Base-by-base conservation (phyloP, 2,797 vertebrate species). In the Caiman crocodilus region DNA sequence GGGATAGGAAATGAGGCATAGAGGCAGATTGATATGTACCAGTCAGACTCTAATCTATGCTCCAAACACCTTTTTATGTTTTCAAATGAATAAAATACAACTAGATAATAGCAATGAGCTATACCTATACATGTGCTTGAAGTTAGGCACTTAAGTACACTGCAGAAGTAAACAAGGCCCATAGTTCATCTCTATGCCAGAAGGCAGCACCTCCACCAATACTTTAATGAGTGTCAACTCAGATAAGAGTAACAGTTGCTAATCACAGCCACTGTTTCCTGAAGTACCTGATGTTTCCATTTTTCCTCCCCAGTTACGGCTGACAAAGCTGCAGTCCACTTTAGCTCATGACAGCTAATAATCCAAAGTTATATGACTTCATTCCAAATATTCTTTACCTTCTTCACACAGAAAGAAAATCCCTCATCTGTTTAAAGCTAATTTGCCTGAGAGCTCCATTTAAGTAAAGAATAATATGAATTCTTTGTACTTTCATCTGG, bases 211-310 rank as follows among this genome's bases (percentile, higher is more conserved):
- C 32, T 67, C 50, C n/a, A 10, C 21, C 20, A 50, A 50, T 50
- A 50, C 42, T 50, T 50, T 50, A 50, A 50, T 7, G 42, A 50
- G 8, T 58, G 64, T 23, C 35, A 30, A 69, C 17, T 26, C 23
- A 79, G 61, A 79, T 58, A 82, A 28, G 32, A 14, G 17, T 57
- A 26, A 67, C 32, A 71, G 30, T 65, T 59, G 35, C 79, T 28
- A 71, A 71, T 73, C 35, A 73, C 23, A 32, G 18, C 28, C 58
- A 69, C 30, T 26, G 42, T 59, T 82, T 82, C 23, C 56, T 58
- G 17, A 32, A 42, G 15, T 7, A 15, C 8, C 0, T 0, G 17
- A 2, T 1, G 32, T 32, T 87, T 78, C 57, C 3, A 56, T 79
- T 85, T 76, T 71, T 15, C 14, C 30, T 14, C 25, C n/a, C 14